These are phyloP conservation scores for Lysandra bellargus DNA, from an alignment of 2,888 invertebrate species.

Conservation along the genomic window DNA sequence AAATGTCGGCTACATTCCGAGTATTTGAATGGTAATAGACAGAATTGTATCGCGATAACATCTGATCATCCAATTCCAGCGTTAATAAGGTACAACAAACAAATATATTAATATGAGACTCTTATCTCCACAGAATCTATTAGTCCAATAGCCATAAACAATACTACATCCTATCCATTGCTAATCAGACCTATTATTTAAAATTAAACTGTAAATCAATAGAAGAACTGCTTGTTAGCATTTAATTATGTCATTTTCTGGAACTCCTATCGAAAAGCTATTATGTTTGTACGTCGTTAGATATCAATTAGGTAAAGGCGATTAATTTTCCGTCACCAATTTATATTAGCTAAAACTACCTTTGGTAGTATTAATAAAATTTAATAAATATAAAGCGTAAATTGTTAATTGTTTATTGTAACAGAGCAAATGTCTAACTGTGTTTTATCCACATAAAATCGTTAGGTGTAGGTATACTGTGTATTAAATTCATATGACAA, in stretches of 20 bases:
- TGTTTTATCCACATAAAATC: no score
- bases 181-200: conserved; percentile 28
- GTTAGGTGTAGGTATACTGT: no score
- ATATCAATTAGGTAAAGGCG: neutral
- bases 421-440: no score
- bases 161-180: conserved; percentile 6
- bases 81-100: conserved; percentile 31
- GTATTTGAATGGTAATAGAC: conserved; percentile 53
- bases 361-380: no score
- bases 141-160: conserved; percentile 17
- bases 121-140: conserved; percentile 11
- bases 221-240: conserved; percentile 22
- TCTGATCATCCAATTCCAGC: conserved; percentile 45
- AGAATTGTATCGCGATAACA: conserved; percentile 56
- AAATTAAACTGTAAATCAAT: conserved; percentile 31
- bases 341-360: no score
- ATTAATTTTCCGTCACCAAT: neutral
- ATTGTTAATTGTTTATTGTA: no score
- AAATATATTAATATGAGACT: conserved; percentile 20
- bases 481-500: no score
- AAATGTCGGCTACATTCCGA: conserved; percentile 42
- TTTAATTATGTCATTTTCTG: conserved; percentile 26
- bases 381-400: no score
- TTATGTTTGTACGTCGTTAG: conserved; percentile 3
- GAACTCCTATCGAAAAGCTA: conserved; percentile 13